phyloP scores from a whole-genome alignment of 2,797 vertebrate species.

The Rhinichthys osculus region DNA sequence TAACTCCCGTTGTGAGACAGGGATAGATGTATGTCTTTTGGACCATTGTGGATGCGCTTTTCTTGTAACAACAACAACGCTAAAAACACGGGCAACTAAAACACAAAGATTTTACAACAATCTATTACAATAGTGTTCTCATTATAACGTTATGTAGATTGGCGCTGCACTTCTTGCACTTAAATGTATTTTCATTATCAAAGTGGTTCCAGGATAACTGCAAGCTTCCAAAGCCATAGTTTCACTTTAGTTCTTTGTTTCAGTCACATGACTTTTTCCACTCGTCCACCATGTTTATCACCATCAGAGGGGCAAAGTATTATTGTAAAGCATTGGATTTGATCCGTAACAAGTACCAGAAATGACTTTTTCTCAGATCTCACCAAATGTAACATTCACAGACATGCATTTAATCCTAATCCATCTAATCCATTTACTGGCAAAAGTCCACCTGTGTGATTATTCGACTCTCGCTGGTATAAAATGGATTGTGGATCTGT shows the following conservation, averaged over 20 bases:
- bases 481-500: not conserved
- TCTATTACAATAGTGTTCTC: not conserved
- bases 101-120: not conserved
- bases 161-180: not conserved
- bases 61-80: not conserved
- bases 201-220: not conserved
- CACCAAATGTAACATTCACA: not conserved
- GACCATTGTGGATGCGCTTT: too few species aligned
- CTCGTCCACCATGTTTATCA: not conserved
- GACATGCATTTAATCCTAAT: not conserved
- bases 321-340: not conserved
- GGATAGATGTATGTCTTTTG: too few species aligned
- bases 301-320: not conserved
- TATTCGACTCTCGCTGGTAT: not conserved
- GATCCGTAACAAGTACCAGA: not conserved
- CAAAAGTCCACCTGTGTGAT: not conserved
- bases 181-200: not conserved
- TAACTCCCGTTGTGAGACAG: too few species aligned
- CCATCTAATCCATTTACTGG: slow-evolving; percentile 8
- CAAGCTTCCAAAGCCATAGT: not conserved
- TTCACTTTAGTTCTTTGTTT: not conserved
- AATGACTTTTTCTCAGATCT: not conserved
- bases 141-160: not conserved
- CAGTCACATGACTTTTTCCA: not conserved
- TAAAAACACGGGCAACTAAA: not conserved